phyloP scores from a whole-genome alignment of 2,888 invertebrate genomes.

The Brassicogethes aeneus region DNA sequence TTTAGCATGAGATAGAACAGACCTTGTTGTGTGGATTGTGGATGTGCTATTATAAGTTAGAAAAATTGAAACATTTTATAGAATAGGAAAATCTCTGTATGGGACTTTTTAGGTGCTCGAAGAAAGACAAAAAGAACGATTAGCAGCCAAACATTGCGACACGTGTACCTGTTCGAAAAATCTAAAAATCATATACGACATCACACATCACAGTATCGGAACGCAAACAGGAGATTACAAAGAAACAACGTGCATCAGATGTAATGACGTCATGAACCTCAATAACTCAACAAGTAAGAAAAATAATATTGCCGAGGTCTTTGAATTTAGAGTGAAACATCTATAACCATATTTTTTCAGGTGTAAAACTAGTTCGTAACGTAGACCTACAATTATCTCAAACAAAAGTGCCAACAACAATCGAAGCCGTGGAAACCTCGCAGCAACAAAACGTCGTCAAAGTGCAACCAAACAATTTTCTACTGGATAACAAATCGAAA shows the following conservation, averaged over 20 bases:
- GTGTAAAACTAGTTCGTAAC: conserved; percentile 26
- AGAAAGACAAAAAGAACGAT: conserved; percentile 72
- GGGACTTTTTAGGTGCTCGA: no score
- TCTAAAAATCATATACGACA: conserved; percentile 46
- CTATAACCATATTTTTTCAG: conserved; percentile 11
- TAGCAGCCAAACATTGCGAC: conserved; percentile 72
- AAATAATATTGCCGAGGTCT: no score
- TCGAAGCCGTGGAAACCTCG: conserved; percentile 12
- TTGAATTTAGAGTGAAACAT: no score
- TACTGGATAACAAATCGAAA: conserved; percentile 22
- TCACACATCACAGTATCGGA: conserved; percentile 50
- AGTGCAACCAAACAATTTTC: conserved; percentile 38
- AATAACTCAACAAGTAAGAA: conserved; percentile 11
- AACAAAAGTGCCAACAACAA: conserved; percentile 17
- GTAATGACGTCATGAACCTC: conserved; percentile 41
- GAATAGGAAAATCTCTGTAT: no score
- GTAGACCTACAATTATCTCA: conserved; percentile 16
- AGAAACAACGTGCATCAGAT: conserved; percentile 50
- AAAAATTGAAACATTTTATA: no score
- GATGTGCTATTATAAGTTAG: no score
- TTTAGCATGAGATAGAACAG: no score
- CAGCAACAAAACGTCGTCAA: conserved; percentile 29
- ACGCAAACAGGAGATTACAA: conserved; percentile 56
- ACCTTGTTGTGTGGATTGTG: no score
- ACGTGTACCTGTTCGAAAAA: conserved; percentile 63